Evolutionary conservation across 2,113 vertebrate species (phyloP), one percentile per base, ranked within the genome.

Genomic region (Corythaixoides concolor): DNA sequence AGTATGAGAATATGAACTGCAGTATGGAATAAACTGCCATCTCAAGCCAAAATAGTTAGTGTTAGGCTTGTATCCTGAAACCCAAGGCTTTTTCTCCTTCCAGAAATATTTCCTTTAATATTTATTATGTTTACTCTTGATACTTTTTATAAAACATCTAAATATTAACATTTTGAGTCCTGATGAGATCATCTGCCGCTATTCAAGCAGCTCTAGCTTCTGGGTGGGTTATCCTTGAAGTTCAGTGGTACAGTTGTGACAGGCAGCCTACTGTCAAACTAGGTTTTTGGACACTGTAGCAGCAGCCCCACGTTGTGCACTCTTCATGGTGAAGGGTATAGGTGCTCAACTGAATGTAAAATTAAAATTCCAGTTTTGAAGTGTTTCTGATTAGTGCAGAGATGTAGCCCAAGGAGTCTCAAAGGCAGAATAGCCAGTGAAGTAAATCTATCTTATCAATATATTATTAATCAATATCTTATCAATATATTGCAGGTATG

Each of bases 281-380:
- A 1, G 0, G 0, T 5, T 81, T 83, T 56, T n/a, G 56, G 50
- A 9, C 17, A 16, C 17, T 10, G 27, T 23, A 78, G 35, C 33
- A 56, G 6, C 30, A 56, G 12, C 7, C 10, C 22, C 6, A 5
- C 2, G 0, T 22, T 22, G 66, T 32, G 13, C 45, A 8, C 11
- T 9, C 45, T 49, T 33, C 26, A 7, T 9, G 5, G 35, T 2
- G 6, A 56, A 32, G 4, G 28, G 11, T 28, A 6, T 9, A 23
- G 1, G 1, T 1, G 3, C n/a, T 72, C 11, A 55, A 4, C 11
- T 32, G 53, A 45, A 87, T 15, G 8, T 24, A 59, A 70, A 79
- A 45, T 27, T 4, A 58, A 70, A 63, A 22, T 55, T 67, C 70
- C 2, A 0, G 2, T 81, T 80, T 60, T 82, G n/a, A 69, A 66